A percentile compares a stretch with the other conserved stretches of the same genome.
These are phyloP conservation scores for Varanus salvator DNA, from an alignment of 2,113 vertebrate species.

Conservation along the genomic window DNA sequence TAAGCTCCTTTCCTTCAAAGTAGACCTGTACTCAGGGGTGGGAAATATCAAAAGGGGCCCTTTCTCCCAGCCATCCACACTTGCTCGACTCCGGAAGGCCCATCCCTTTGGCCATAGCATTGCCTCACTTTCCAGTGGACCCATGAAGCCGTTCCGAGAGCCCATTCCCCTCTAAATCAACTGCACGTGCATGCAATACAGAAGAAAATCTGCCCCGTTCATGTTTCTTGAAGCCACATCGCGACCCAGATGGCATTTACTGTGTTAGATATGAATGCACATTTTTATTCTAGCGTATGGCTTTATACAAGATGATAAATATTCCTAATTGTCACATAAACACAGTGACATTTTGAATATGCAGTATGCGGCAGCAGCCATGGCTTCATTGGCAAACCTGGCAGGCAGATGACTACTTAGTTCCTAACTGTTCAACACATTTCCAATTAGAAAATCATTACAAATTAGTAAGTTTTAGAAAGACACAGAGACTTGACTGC, in stretches of 20 bases:
- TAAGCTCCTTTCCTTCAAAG: neutral
- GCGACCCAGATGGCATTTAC: conserved; percentile 22
- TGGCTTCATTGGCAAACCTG: conserved; percentile 25
- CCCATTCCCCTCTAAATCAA: neutral
- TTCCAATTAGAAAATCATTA: conserved; percentile 57
- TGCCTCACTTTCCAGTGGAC: neutral
- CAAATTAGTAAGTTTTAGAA: conserved; percentile 39
- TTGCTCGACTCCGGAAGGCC: neutral
- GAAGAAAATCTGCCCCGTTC: neutral
- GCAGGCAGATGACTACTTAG: conserved; percentile 11
- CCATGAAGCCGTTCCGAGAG: neutral
- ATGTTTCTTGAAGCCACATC: neutral
- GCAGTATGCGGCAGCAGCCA: conserved; percentile 40
- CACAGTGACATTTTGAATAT: conserved; percentile 45
- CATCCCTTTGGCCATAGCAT: neutral
- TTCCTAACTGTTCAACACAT: conserved; percentile 28
- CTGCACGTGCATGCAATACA: neutral
- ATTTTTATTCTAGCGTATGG: neutral
- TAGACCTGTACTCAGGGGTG: neutral
- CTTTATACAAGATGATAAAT: conserved; percentile 41
- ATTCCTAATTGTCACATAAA: conserved; percentile 42
- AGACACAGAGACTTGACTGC: conserved; percentile 41
- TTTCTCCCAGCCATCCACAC: neutral
- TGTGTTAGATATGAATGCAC: conserved; percentile 3
- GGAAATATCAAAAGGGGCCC: neutral